A percentile compares a stretch with the other conserved stretches of the same genome.
phyloP scores from a whole-genome alignment of 1,140 invertebrate species.

The Pantala flavescens region DNA sequence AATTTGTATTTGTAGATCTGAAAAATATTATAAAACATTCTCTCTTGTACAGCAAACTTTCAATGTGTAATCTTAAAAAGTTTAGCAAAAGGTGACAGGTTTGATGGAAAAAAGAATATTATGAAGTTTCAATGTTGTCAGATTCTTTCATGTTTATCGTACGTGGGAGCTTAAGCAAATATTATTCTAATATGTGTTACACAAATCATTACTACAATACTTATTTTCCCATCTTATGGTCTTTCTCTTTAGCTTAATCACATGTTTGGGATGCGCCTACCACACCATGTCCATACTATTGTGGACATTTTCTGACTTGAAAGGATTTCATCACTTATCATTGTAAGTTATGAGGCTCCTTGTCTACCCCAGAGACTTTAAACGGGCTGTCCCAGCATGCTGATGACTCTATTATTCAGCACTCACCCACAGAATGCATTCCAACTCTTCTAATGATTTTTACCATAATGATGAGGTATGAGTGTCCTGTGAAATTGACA shows the following conservation, averaged over 20 bases:
- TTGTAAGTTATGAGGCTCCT: neutral
- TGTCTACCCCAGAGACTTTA: neutral
- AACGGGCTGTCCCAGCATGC: neutral
- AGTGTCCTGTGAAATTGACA: neutral
- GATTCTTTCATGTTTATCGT: conserved; percentile 10
- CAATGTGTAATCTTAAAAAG: conserved; percentile 9
- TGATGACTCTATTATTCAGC: neutral
- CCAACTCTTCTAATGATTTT: neutral
- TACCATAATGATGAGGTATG: neutral
- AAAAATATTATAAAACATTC: neutral
- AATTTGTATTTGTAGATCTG: conserved; percentile 10
- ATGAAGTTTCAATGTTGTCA: conserved; percentile 7
- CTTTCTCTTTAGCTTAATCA: conserved; percentile 7
- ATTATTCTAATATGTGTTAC: conserved; percentile 4
- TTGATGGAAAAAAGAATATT: conserved; percentile 4
- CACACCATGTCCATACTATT: neutral
- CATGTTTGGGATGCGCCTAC: neutral
- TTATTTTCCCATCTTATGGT: conserved; percentile 2
- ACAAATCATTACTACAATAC: neutral
- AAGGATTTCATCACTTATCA: neutral
- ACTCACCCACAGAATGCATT: neutral
- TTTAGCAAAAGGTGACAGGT: neutral
- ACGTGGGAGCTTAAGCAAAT: conserved; percentile 4
- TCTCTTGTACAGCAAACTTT: conserved; percentile 9
- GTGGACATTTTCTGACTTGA: neutral